Evolutionary conservation across 2,797 vertebrate genomes (phyloP).

Genomic region (Podarcis siculus): DNA sequence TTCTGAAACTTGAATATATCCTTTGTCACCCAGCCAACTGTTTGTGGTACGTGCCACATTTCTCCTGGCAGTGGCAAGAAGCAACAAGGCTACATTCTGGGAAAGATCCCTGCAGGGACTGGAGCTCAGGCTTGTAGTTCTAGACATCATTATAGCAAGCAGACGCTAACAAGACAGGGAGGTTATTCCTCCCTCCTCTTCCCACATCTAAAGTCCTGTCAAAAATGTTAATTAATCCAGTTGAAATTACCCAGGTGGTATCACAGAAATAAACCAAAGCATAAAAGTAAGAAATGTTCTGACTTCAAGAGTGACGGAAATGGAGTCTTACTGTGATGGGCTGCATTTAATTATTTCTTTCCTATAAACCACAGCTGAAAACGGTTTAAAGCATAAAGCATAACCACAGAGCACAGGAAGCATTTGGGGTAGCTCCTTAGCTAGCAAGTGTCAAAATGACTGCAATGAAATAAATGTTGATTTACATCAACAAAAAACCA

Average conservation of each 20-base stretch:
- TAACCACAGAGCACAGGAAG: slow-evolving; percentile 12
- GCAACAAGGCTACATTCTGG: neutral
- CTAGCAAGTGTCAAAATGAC: slow-evolving; percentile 4
- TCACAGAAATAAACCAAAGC: slow-evolving; percentile 5
- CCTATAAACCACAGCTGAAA: slow-evolving; percentile 11
- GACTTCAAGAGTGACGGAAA: slow-evolving; percentile 14
- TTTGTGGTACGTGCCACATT: neutral
- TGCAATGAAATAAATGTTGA: slow-evolving; percentile 1
- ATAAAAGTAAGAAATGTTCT: neutral
- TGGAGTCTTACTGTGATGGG: neutral
- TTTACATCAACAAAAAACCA: neutral
- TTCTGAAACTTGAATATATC: neutral
- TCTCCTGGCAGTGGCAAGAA: neutral
- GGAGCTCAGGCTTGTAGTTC: neutral
- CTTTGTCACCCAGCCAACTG: neutral
- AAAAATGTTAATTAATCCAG: slow-evolving; percentile 5
- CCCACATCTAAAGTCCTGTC: neutral
- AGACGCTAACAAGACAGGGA: neutral
- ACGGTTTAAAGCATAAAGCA: slow-evolving; percentile 12
- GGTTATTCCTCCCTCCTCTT: too few species aligned
- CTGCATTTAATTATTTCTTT: slow-evolving; percentile 22
- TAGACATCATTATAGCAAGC: neutral
- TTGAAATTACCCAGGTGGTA: slow-evolving; percentile 5
- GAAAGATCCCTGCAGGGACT: neutral
- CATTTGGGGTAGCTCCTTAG: neutral